Percentiles rank a stretch among this genome's conserved stretches.
Evolutionary conservation across 2,888 invertebrate genomes (phyloP).

Genomic region (Nomada goodeniana): DNA sequence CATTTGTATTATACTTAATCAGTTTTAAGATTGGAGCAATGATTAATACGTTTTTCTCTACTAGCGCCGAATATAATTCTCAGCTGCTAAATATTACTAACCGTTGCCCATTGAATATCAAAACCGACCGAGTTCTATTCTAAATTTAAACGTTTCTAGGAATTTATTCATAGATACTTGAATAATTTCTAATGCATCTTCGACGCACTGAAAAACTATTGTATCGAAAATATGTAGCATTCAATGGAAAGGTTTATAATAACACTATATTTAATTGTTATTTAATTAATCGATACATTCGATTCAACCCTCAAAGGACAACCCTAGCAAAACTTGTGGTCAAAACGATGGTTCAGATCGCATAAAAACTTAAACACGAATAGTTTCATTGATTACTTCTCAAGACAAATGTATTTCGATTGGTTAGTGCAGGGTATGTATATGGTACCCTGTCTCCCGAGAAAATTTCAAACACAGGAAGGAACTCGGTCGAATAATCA

Average conservation of each 20-base stretch:
- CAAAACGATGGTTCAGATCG: slow-evolving; percentile 13
- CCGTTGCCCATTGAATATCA: slow-evolving; percentile 43
- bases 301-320: not conserved
- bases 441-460: slow-evolving; percentile 55
- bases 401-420: slow-evolving; percentile 33
- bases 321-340: not conserved
- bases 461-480: slow-evolving; percentile 23
- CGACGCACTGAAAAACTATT: not conserved
- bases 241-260: not conserved
- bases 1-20: slow-evolving; percentile 44
- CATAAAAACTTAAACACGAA: slow-evolving; percentile 1
- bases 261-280: not conserved
- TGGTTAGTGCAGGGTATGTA: slow-evolving; percentile 58
- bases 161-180: not conserved
- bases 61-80: not conserved
- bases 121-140: slow-evolving; percentile 45
- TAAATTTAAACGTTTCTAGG: slow-evolving; percentile 9
- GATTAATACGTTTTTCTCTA: slow-evolving; percentile 12
- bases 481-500: slow-evolving; percentile 50
- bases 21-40: slow-evolving; percentile 41
- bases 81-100: slow-evolving; percentile 5
- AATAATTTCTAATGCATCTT: not conserved
- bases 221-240: not conserved
- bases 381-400: slow-evolving; percentile 7
- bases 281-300: not conserved